A percentile compares a stretch with the other conserved stretches of the same genome.
Conservation (phyloP, 2,113 vertebrate genomes). For the Paratilapia polleni region DNA sequence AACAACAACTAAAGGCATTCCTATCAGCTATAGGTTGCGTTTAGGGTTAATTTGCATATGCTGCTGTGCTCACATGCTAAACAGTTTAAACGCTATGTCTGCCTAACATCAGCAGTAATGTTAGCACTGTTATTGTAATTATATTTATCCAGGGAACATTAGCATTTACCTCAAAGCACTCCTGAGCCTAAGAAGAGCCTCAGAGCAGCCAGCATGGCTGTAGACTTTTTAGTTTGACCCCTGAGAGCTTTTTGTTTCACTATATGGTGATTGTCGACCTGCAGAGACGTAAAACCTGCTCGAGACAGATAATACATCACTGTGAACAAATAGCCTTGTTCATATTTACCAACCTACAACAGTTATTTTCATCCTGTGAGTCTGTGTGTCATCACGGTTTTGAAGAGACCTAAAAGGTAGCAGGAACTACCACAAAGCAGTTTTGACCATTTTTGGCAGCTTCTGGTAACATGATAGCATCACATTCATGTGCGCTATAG, state of each 20-base stretch:
- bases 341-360: no score
- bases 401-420: neutral
- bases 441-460: neutral
- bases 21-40: neutral
- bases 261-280: no score
- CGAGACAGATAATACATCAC: no score
- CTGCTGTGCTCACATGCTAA: neutral
- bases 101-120: neutral
- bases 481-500: neutral
- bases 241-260: no score
- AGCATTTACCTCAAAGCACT: no score
- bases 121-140: no score
- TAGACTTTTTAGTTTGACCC: no score
- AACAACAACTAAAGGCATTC: neutral
- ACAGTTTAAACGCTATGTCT: neutral
- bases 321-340: no score
- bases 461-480: neutral
- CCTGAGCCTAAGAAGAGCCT: no score
- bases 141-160: no score
- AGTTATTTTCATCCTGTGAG: neutral
- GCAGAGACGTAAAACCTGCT: no score
- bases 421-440: neutral
- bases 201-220: no score
- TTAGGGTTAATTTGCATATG: neutral
- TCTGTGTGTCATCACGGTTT: neutral